Evolutionary conservation across 2,113 vertebrate genomes (phyloP), one percentile per base, ranked within the genome.

Genomic region (Trogon surrucura): DNA sequence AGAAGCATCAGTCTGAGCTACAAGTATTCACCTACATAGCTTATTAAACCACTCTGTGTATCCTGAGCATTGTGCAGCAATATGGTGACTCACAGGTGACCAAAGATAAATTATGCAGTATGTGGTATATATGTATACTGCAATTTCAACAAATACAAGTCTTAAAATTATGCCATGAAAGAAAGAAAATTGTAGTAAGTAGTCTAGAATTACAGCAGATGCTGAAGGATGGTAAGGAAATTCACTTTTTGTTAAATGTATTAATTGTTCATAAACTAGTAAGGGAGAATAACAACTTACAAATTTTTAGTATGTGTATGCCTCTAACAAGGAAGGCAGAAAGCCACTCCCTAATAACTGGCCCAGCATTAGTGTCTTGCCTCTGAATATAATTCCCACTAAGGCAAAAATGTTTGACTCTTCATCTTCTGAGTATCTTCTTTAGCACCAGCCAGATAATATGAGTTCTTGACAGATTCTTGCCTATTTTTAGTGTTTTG

Each of bases 131-230:
- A 25, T 2, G 21, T 65, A 14, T 6, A 21, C n/a, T 36, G 14
- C 32, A 65, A 41, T 16, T 47, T 74, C 15, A 75, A 16, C 7
- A 30, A 66, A 93, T 14, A 12, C 5, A n/a, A 69, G 5, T 27
- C n/a, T 50, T 21, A 41, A 38, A 71, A 8, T 30, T 58, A 51
- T 10, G 8, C 5, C 34, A 20, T 8, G n/a, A 62, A 80, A 67
- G 10, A 45, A 81, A 67, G 4, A 45, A 23, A 29, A 21, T 3
- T 1, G 0, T 60, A 2, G 0, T 51, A 36, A 72, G 18, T 74
- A 36, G 14, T 70, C 48, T 41, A 23, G 5, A 65, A 16, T 7
- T 44, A 30, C 16, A 62, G 7, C 51, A 71, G 14, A 36, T 15
- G 12, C 8, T 34, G 17, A 58, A 2, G 4, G 11, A 66, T 23